Base-by-base conservation (phyloP, 1,140 invertebrate species). In the Mylabris phalerata region DNA sequence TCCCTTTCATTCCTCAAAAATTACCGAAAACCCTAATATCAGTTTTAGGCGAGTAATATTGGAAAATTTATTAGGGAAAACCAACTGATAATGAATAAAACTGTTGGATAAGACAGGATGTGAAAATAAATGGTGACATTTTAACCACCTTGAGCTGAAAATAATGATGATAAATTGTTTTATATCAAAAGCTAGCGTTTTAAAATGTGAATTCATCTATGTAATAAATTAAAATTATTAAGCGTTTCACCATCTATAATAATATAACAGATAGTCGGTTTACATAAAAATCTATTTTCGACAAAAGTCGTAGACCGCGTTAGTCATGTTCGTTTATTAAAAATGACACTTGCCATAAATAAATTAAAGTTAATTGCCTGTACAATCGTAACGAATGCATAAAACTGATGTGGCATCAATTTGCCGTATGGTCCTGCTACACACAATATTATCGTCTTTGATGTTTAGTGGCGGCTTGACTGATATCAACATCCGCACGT, bases 401-500 rank as follows among this genome's bases (percentile, higher is more conserved):
- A 59, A 58, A 59, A 55, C 57, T 48, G 62, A 59, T 59, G 57
- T 60, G 59, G 56, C 54, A 48, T 66, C 65, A 66, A 66, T 66
- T 66, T 66, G 65, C 65, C 60, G 62, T 57, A 50, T 61, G 54
- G 57, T 55, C 60, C 56, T 60, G 44, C 55, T 56, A 45, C 50
- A 42, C 9, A 10, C 6, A 55, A 55, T 26, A 52, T 46, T 54
- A 56, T 48, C 48, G 60, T 60, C 64, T 67, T 67, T 67, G 66
- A 67, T 61, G 61, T 67, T 51, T 44, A 57, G 43, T 61, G 61
- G 45, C 56, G 57, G 60, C 58, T 55, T 56, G 61, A 63, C 62
- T 64, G 63, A 64, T 67, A 67, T 67, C 66, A 67, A 66, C 66
- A 66, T 67, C 66, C 66, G 66, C 64, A 64, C 66, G 66, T 67